Base-by-base conservation (phyloP, 2,888 invertebrate genomes). In the Volucella inflata region DNA sequence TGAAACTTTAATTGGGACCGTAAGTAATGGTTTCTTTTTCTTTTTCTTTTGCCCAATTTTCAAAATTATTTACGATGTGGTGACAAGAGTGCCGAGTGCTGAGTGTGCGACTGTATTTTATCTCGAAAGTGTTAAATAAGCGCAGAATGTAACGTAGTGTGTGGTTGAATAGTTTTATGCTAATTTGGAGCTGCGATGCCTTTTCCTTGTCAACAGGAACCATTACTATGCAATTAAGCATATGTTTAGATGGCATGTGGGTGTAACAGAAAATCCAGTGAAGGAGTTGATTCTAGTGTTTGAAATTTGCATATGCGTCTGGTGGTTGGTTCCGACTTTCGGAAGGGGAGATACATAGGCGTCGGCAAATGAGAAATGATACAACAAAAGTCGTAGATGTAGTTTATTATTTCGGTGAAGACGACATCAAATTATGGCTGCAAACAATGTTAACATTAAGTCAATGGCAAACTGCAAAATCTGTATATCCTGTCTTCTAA, bases 161-260 rank as follows among this genome's bases (percentile, higher is more conserved):
- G 71, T 48, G 72, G 76, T 44, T 85, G 76, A 85, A 81, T 77
- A 76, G 81, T 81, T 81, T 85, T 81, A 85, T 85, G 85, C 85
- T 85, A 85, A 85, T 85, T 81, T 81, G 77, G 64, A 57, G 68
- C 85, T 64, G 85, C 87, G 88, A 88, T 88, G 89, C 88, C 87
- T 88, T 88, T 89, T 88, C 87, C 88, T 88, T 89, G 89, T 89
- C 89, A 89, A 89, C 89, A 89, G 87, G 74, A 87, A 72, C 88
- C 87, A 89, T 89, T 89, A 89, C 88, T 87, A 88, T 88, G 89
- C 89, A 88, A 89, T 89, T 89, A 89, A 89, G 88, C 88, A 87
- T 88, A 88, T 89, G 88, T 88, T 89, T 89, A 88, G 88, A 88
- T 85, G 81, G 57, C 81, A 85, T 81, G 76, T 71, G 85, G 81